Base-by-base conservation (phyloP, 2,113 vertebrate species). In the Seriola quinqueradiata region DNA sequence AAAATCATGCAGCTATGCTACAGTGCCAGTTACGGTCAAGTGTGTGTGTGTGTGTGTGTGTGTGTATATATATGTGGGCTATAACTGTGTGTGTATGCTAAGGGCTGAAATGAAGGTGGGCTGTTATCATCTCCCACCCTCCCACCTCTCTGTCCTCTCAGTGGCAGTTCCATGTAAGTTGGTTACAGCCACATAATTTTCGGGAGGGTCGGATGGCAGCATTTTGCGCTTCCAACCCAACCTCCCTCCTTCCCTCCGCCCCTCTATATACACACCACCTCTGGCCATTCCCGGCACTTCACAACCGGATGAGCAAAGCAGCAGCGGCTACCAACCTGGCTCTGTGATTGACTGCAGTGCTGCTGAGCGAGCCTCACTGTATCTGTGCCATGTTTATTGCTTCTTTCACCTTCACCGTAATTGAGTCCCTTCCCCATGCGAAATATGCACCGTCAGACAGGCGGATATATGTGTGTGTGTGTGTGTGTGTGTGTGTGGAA, bases 361-460 rank as follows among this genome's bases (percentile, higher is more conserved):
- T 60, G 86, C 90, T 63, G 91, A 90, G 85, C 67, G 73, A 61
- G 85, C 84, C 75, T 79, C 82, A 52, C 85, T 89, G 87, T 89
- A 92, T 92, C 90, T 78, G 68, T 48, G 70, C 81, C 36, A 36
- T 86, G 87, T 93, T 93, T 93, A 92, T 91, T 83, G 90, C 90
- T 89, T 90, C 87, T 90, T 93, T 92, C 92, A 92, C 92, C 92
- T 94, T 93, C 90, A 16, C 86, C 71, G 66, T 93, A 94, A 94
- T 93, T 89, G 90, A 90, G 89, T 91, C 88, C 79, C 93, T 91
- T 89, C 75, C 77, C 87, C 81, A 87, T 84, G 78, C 83, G 63
- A 90, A 93, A 94, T 90, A 89, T 90, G 89, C 90, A 91, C 75
- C 58, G 57, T 91, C 88, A 91, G 89, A 89, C 57, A 16, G 80